Evolutionary conservation across 2,888 invertebrate species (phyloP), one percentile per base, ranked within the genome.

Genomic region (Hedya salicella): DNA sequence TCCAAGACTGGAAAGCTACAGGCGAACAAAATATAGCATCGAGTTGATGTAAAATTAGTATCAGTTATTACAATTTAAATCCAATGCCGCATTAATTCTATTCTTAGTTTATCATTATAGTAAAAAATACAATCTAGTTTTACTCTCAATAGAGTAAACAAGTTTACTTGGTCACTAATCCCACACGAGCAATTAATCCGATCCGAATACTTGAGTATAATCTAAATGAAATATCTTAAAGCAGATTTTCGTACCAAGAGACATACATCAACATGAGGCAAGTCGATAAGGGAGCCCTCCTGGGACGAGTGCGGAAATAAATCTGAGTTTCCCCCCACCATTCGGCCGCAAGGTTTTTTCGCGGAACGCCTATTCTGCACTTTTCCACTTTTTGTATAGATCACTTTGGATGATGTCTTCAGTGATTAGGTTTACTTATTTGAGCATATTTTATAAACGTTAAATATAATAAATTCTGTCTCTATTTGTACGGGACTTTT

Each of bases 161-260:
- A 50, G 13, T 42, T 30, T 13, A 17, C 32, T 42, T 42, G 13
- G 44, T 4, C 25, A 44, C 44, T 48, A 42, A 61, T 54, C 25
- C 48, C 61, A 39, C 14, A 49, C 32, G 19, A 54, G 19, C 61
- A 66, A 66, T 66, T 66, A 66, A 61, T 66, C 53, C 61, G 52
- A 39, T 44, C 17, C 30, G 21, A 49, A 54, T 65, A 52, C 59
- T 39, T 46, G 39, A 19, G 66, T 53, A 61, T 66, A 66, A 66
- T 66, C 66, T 61, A 66, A 66, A 66, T 66, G 66, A 66, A 61
- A 61, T 61, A 66, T 66, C 66, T 66, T 54, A 42, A 66, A 66
- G 66, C 66, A 42, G 66, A 66, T 66, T 66, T 66, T 61, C 48
- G 53, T 57, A 44, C 50, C 57, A 53, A 30, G 61, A 48, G 61